Base-by-base conservation (phyloP, 2,888 invertebrate species). In the Drosophila borborema region DNA sequence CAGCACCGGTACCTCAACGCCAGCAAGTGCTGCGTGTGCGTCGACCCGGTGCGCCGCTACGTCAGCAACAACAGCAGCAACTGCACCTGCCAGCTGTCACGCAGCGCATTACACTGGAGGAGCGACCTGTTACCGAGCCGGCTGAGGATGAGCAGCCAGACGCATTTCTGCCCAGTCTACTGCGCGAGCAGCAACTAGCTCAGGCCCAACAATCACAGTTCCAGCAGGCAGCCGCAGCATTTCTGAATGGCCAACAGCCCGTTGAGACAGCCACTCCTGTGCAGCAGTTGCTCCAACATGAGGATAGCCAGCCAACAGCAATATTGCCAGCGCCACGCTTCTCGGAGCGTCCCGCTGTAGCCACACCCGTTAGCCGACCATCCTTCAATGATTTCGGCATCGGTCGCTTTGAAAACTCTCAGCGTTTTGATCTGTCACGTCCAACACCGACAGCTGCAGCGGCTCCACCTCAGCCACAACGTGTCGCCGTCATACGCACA, bases 71-170 rank as follows among this genome's bases (percentile, higher is more conserved):
- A 20, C 53, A 14, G 18, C 51, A 51, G 20, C 53, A 12, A 51
- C 38, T 16, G 23, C 53, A 94, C 18, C 94, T 95, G 6, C 94
- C 94, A 74, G 93, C 92, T 56, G 93, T 85, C 34, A 89, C 89
- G 55, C 91, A 91, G 12, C 90, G 91, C 41, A 38, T 86, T 0
- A 53, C 72, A 0, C 36, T 86, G 9, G 93, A 94, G 45, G 93
- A 93, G 16, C 95, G 96, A 80, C 96, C 96, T 1, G 96, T 96
- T 9, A 95, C 95, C 1, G 96, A 96, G 92, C 94, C 96, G 80
- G 94, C 94, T 23, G 96, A 96, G 92, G 95, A 96, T 70, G 95
- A 93, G 54, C 81, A 93, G 49, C 94, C 95, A 58, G 94, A 94
- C 70, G 94, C 94, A 70, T 95, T 94, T 51, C 94, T 95, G 36